phyloP scores from a whole-genome alignment of 2,113 vertebrate species.

The Lepisosteus osseus region DNA sequence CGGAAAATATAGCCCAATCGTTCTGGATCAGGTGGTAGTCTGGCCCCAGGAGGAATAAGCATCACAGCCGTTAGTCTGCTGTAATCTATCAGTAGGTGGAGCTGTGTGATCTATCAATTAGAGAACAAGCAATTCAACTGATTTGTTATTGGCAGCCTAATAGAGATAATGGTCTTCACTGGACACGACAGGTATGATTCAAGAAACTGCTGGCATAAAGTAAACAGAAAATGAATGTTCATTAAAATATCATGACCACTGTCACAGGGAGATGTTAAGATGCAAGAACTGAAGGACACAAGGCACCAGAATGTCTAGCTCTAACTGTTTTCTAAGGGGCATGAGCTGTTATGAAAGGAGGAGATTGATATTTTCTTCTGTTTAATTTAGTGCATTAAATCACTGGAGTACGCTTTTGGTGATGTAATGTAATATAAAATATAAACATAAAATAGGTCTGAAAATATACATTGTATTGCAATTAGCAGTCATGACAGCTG shows the following conservation, averaged over 20 bases:
- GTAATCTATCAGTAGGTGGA: conserved; percentile 70
- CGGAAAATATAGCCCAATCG: conserved; percentile 51
- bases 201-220: conserved; percentile 56
- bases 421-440: conserved; percentile 45
- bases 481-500: conserved; percentile 1
- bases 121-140: conserved; percentile 70
- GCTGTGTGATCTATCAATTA: conserved; percentile 72
- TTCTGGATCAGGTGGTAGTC: conserved; percentile 50
- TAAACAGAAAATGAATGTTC: conserved; percentile 58
- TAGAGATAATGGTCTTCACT: conserved; percentile 75
- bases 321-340: conserved; percentile 15
- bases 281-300: conserved; percentile 22
- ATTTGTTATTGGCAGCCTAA: conserved; percentile 72
- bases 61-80: conserved; percentile 62
- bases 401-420: conserved; percentile 18
- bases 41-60: conserved; percentile 51
- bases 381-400: conserved; percentile 58
- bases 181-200: conserved; percentile 57
- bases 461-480: conserved; percentile 15
- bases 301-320: conserved; percentile 43
- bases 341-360: neutral
- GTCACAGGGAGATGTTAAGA: conserved; percentile 18
- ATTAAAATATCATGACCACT: conserved; percentile 56
- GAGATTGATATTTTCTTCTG: conserved; percentile 39
- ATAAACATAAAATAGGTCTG: conserved; percentile 33